A percentile compares a stretch with the other conserved stretches of the same genome.
phyloP scores from a whole-genome alignment of 2,113 vertebrate genomes.

The Phylloscopus trochiloides region DNA sequence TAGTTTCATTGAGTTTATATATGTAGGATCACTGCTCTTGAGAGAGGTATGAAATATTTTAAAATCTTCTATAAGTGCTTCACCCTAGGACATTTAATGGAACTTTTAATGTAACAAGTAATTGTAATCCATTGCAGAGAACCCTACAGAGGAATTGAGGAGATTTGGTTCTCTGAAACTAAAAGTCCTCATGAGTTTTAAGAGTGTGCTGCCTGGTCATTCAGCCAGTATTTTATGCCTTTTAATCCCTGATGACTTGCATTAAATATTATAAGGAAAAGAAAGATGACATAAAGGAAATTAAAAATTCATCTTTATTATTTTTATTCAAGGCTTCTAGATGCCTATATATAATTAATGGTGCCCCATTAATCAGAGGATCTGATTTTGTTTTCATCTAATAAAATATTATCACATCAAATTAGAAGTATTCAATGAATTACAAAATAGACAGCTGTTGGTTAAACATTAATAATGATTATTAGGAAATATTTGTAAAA shows the following conservation, averaged over 20 bases:
- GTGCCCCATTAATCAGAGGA: not conserved
- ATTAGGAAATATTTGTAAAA: not conserved
- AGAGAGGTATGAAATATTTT: not conserved
- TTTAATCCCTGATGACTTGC: not conserved
- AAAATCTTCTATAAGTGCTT: not conserved
- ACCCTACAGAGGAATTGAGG: not conserved
- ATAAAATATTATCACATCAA: not conserved
- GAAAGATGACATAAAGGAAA: not conserved
- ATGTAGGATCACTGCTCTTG: not conserved
- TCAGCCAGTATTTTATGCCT: not conserved
- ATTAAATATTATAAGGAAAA: not conserved
- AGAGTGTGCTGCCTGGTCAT: not conserved
- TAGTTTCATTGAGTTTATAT: not conserved
- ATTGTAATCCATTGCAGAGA: not conserved
- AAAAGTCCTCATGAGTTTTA: not conserved
- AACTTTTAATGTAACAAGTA: not conserved
- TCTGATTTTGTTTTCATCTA: not conserved
- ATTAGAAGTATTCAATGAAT: not conserved
- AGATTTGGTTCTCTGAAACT: not conserved
- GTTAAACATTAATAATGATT: not conserved
- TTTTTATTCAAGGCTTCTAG: not conserved
- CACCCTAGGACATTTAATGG: not conserved
- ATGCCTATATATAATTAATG: not conserved
- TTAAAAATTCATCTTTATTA: not conserved
- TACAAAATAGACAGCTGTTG: not conserved